Base-by-base conservation (phyloP, 2,888 invertebrate species). In the Drosophila merina region DNA sequence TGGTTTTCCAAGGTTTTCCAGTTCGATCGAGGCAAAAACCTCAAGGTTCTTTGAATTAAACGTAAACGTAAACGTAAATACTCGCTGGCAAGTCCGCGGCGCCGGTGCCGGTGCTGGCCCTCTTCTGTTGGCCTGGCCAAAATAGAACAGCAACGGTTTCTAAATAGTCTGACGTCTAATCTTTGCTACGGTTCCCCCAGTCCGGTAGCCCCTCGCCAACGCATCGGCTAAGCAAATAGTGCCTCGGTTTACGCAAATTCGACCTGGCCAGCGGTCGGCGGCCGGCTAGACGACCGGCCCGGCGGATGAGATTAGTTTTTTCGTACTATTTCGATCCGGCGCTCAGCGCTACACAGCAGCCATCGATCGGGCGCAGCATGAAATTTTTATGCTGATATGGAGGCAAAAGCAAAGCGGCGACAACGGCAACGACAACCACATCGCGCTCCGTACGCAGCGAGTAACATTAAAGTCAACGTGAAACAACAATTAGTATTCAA, bases 281-380 rank as follows among this genome's bases (percentile, higher is more conserved):
- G 14, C 73, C 78, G 80, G 78, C 86, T 82, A 88, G 82, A 77
- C 49, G 33, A 72, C 57, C 74, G 47, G 51, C 80, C 54, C 30
- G 59, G 68, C 73, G 80, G 79, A 85, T 87, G 81, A 87, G 88
- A 88, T 88, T 88, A 88, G 89, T 88, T 88, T 88, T 85, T 90
- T 90, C 87, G 88, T 90, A 89, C 88, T 88, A 88, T 88, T 81
- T 86, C 76, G 76, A 83, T 76, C 81, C 85, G 90, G 90, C 80
- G 79, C 63, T 48, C 90, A 90, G 88, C 56, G 66, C 7, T 28
- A 31, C 9, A 0, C n/a, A 28, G 38, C 67, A 52, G 64, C 45
- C 33, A 36, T 44, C 28, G 71, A 25, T 30, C 14, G 52, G 40
- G 26, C 52, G 54, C 72, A 83, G 69, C 83, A 83, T 83, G 71